These are phyloP conservation scores for Drosophila flavopinicola DNA, from an alignment of 2,888 invertebrate species.

Conservation along the genomic window DNA sequence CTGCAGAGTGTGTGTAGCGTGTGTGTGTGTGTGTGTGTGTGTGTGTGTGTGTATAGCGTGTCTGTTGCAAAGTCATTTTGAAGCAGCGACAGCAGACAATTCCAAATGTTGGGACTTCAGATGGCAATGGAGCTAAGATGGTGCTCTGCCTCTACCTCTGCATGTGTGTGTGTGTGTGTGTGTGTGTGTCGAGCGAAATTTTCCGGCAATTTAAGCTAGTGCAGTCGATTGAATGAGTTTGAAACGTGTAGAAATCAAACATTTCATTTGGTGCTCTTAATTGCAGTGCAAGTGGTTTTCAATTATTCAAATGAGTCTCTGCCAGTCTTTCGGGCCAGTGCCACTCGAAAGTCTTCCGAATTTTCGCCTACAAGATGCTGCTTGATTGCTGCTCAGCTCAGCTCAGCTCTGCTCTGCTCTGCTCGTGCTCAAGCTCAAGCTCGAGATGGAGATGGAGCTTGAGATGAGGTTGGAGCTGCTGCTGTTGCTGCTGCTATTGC, in stretches of 20 bases:
- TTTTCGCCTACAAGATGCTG: slow-evolving; percentile 38
- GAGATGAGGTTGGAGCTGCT: slow-evolving; percentile 15
- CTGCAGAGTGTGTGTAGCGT: slow-evolving; percentile 23
- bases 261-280: slow-evolving; percentile 73
- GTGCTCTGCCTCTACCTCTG: neutral
- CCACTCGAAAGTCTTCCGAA: slow-evolving; percentile 43
- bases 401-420: slow-evolving; percentile 3
- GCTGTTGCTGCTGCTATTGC: slow-evolving; percentile 8
- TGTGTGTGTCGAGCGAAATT: slow-evolving; percentile 56
- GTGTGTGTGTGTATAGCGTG: slow-evolving; percentile 54
- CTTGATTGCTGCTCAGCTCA: slow-evolving; percentile 35
- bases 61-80: slow-evolving; percentile 50
- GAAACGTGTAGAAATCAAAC: slow-evolving; percentile 63
- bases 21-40: slow-evolving; percentile 42
- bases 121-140: neutral
- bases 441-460: slow-evolving; percentile 13
- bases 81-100: slow-evolving; percentile 35
- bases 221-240: slow-evolving; percentile 49
- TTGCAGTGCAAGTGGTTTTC: slow-evolving; percentile 75
- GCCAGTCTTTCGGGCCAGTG: slow-evolving; percentile 42
- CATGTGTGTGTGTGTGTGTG: slow-evolving; percentile 19
- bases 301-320: slow-evolving; percentile 75
- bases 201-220: slow-evolving; percentile 72
- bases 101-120: slow-evolving; percentile 6
- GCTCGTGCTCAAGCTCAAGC: slow-evolving; percentile 10